These are phyloP conservation scores for Megalurothrips usitatus DNA, from an alignment of 2,888 invertebrate species.

Conservation along the genomic window DNA sequence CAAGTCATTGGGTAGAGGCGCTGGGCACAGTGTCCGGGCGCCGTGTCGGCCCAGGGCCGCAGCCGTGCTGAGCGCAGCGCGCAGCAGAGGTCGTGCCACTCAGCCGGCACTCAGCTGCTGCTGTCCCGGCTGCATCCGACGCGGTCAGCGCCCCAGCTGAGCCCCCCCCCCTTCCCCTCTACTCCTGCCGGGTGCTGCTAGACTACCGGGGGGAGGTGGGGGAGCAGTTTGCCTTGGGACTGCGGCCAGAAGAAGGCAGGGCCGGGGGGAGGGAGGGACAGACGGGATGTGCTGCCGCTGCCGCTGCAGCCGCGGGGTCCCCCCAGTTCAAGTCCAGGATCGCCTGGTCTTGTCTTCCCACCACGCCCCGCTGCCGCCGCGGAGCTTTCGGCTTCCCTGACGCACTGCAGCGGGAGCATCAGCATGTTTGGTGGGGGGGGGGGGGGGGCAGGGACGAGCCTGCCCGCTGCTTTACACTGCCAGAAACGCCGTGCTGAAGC, in stretches of 20 bases:
- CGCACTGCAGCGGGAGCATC: background rate
- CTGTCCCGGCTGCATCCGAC: too few relatives aligned
- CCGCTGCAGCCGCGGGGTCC: background rate
- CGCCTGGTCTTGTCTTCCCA: background rate
- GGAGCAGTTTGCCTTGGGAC: background rate
- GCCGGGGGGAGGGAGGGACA: background rate
- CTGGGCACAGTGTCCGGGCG: too few relatives aligned
- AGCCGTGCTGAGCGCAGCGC: too few relatives aligned
- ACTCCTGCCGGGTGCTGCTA: too few relatives aligned
- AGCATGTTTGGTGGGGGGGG: background rate
- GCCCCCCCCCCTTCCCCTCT: background rate
- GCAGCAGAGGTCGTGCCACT: too few relatives aligned
- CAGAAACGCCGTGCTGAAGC: too few relatives aligned
- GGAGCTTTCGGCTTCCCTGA: background rate
- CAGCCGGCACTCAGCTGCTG: too few relatives aligned
- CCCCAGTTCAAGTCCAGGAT: slow-evolving; percentile 22
- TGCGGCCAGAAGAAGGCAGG: background rate
- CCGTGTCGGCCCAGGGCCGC: too few relatives aligned
- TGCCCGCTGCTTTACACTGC: too few relatives aligned
- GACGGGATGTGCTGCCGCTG: background rate
- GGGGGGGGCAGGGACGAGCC: too few relatives aligned
- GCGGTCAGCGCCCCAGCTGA: slow-evolving; percentile 1
- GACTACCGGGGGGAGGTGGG: background rate
- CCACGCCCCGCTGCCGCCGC: background rate
- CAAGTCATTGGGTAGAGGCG: too few relatives aligned